Conservation (phyloP, 1,140 invertebrate species). For the Trigoniulus corallinus region DNA sequence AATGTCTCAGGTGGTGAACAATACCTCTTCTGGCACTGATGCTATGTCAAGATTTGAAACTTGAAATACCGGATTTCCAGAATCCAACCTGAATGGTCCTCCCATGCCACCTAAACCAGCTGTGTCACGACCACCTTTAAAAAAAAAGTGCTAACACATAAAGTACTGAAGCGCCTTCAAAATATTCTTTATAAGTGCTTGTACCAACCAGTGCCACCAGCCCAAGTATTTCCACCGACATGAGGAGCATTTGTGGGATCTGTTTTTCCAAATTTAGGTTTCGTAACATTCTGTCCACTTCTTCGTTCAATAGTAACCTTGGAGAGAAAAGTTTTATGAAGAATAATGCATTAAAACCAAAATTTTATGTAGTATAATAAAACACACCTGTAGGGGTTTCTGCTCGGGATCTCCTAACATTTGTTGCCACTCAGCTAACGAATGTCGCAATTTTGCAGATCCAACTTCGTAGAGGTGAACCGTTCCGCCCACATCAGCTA, state of each 20-base stretch:
- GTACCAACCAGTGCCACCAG: conserved; percentile 83
- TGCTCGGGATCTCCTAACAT: conserved; percentile 28
- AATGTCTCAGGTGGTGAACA: too few relatives aligned
- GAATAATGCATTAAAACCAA: too few relatives aligned
- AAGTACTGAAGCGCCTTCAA: too few relatives aligned
- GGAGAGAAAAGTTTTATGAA: background rate
- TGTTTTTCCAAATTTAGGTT: conserved; percentile 81
- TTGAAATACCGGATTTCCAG: conserved; percentile 81
- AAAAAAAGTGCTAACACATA: too few relatives aligned
- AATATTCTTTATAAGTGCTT: too few relatives aligned
- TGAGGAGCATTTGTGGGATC: conserved; percentile 77
- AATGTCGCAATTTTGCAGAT: conserved; percentile 28
- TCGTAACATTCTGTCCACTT: conserved; percentile 51
- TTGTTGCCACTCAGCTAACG: conserved; percentile 30
- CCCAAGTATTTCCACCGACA: conserved; percentile 92
- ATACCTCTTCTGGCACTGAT: conserved; percentile 64
- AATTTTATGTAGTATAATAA: background rate
- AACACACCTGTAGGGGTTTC: conserved; percentile 4
- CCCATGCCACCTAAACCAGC: conserved; percentile 87
- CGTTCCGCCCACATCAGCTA: conserved; percentile 39
- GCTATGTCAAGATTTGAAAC: conserved; percentile 79
- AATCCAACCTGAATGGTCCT: conserved; percentile 78
- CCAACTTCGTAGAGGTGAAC: conserved; percentile 42
- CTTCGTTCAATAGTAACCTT: conserved; percentile 53
- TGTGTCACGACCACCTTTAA: conserved; percentile 49